Conservation (phyloP, 2,888 invertebrate genomes). For the Sussaba pulchella region DNA sequence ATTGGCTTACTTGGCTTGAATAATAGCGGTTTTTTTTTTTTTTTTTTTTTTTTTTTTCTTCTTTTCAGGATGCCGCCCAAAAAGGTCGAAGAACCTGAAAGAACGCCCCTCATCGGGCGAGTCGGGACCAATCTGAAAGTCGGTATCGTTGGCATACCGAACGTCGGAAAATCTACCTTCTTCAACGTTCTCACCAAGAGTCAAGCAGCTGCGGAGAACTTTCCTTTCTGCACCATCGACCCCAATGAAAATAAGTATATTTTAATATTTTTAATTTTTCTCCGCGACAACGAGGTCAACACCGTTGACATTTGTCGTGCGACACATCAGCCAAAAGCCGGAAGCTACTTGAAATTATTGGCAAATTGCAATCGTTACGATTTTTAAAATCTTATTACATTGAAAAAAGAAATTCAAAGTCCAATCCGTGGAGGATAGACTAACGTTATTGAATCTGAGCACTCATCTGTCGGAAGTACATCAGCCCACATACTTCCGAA, state of each 20-base stretch:
- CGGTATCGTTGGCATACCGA: slow-evolving; percentile 98
- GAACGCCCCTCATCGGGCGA: slow-evolving; percentile 96
- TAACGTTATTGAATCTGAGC: too few species aligned
- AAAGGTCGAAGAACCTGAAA: slow-evolving; percentile 95
- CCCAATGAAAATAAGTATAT: slow-evolving; percentile 99
- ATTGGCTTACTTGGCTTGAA: neutral
- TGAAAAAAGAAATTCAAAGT: too few species aligned
- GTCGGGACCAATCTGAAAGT: slow-evolving; percentile 98
- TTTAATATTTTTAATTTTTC: slow-evolving; percentile 16
- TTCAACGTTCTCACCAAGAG: slow-evolving; percentile 99
- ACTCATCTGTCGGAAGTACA: too few species aligned
- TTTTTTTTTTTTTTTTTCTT: slow-evolving; percentile 45
- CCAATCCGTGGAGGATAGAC: neutral
- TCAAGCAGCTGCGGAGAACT: slow-evolving; percentile 98
- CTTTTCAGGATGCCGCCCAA: slow-evolving; percentile 90
- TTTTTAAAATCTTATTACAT: too few species aligned
- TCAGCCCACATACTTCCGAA: too few species aligned
- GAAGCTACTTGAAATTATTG: slow-evolving; percentile 4
- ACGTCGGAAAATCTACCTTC: slow-evolving; percentile 99
- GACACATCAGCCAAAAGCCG: neutral
- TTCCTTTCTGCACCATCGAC: slow-evolving; percentile 99
- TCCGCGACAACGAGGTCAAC: neutral
- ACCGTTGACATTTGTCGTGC: too few species aligned
- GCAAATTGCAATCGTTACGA: slow-evolving; percentile 9
- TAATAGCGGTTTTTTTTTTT: slow-evolving; percentile 27